Evolutionary conservation across 2,888 invertebrate genomes (phyloP).

Genomic region (Pammene aurita): DNA sequence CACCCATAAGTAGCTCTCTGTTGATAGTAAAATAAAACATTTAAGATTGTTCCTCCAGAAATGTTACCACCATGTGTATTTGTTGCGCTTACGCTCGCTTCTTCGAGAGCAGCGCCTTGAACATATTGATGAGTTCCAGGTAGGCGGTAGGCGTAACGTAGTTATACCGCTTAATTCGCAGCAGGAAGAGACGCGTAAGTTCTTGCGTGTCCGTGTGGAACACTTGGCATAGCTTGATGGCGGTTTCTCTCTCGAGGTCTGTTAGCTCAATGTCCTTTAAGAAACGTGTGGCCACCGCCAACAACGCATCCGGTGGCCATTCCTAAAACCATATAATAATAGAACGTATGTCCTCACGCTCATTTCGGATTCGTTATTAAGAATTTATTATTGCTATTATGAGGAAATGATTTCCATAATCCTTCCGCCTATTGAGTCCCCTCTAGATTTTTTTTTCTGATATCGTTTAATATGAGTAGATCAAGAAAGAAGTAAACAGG

Average conservation of each 20-base stretch:
- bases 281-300: constrained; percentile 94
- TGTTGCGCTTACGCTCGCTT: constrained; percentile 86
- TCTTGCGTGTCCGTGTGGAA: constrained; percentile 93
- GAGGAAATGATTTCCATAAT: too few species aligned
- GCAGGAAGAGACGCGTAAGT: constrained; percentile 85
- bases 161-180: constrained; percentile 87
- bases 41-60: neutral
- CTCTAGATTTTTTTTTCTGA: too few species aligned
- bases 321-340: constrained; percentile 76
- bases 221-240: constrained; percentile 94
- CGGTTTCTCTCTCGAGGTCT: constrained; percentile 87
- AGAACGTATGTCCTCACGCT: neutral
- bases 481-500: neutral
- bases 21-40: neutral
- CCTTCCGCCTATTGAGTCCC: too few species aligned
- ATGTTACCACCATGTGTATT: neutral
- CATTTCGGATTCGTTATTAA: too few species aligned
- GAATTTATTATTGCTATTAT: too few species aligned
- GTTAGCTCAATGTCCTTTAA: constrained; percentile 91
- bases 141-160: constrained; percentile 98
- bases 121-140: constrained; percentile 94
- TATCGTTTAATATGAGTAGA: neutral
- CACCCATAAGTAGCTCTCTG: constrained; percentile 86
- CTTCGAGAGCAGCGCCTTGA: constrained; percentile 89
- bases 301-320: constrained; percentile 96